Evolutionary conservation across 2,113 vertebrate genomes (phyloP).

Genomic region (Pituophis catenifer): DNA sequence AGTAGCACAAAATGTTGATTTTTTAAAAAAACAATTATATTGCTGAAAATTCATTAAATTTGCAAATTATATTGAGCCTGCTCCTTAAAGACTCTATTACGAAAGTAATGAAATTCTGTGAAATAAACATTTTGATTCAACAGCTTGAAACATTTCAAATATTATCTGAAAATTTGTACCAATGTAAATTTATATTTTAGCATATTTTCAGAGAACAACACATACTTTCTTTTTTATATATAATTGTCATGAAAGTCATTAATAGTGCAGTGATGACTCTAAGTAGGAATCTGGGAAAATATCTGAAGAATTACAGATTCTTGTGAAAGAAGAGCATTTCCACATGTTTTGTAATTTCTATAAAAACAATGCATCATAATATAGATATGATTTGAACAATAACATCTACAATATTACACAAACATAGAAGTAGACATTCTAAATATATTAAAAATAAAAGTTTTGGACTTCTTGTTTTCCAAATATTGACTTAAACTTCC

Average conservation of each 20-base stretch:
- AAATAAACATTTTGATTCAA: background rate
- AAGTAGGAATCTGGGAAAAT: background rate
- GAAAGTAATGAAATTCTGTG: background rate
- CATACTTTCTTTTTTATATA: background rate
- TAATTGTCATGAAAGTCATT: background rate
- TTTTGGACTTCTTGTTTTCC: background rate
- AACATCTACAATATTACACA: background rate
- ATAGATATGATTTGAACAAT: background rate
- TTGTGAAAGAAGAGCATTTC: background rate
- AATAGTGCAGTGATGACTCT: background rate
- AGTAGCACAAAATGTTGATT: background rate
- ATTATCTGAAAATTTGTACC: background rate
- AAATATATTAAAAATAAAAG: background rate
- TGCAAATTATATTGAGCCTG: background rate
- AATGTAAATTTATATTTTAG: background rate
- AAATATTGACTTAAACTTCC: background rate
- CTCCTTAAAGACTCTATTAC: background rate
- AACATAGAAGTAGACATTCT: background rate
- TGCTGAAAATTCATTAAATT: background rate
- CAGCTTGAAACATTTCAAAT: background rate
- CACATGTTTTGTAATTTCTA: background rate
- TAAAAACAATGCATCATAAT: background rate
- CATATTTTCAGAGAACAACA: background rate
- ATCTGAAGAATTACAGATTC: background rate
- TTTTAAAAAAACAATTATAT: background rate